Evolutionary conservation across 2,113 vertebrate species (phyloP), one percentile per base, ranked within the genome.

Genomic region (Heterochromis multidens): DNA sequence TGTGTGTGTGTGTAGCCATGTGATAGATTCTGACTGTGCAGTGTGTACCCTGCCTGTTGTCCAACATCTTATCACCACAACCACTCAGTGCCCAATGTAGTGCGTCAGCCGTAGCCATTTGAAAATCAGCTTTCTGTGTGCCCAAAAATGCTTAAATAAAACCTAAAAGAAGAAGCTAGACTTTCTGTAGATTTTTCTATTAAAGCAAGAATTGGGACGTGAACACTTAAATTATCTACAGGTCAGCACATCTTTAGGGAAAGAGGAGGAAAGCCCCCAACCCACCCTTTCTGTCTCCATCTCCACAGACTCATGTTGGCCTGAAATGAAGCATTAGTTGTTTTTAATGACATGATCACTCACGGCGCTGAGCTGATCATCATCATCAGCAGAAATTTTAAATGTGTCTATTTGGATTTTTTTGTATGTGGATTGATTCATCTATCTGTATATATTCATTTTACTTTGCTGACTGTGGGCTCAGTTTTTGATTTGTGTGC

Each of bases 161-260:
- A 54, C 70, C 70, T 70, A 65, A 33, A 31, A 77, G 0, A 37
- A 77, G 31, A 58, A 23, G 60, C 49, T 12, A 65, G 59, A 79
- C 37, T n/a, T 25, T 46, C 23, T 67, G 46, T 13, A 76, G 5
- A 19, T 67, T 70, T 72, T 65, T 84, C 49, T 27, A 31, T 67
- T 49, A 83, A 17, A 37, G 54, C 43, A 61, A 87, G 61, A 90
- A 88, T 46, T 83, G 77, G 92, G 80, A 83, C 81, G 46, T 65
- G 76, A 78, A 59, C 65, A 58, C 74, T 33, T 80, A 70, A 14
- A 89, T 91, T 87, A 90, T 85, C 21, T 88, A 88, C 85, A 89
- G 90, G 91, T 93, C 92, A 92, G 81, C 43, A 72, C 65, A 72
- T 89, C 29, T 31, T 79, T 35, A 65, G 83, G 40, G 67, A 77